Evolutionary conservation across 2,797 vertebrate species (phyloP).

Genomic region (Podarcis siculus): DNA sequence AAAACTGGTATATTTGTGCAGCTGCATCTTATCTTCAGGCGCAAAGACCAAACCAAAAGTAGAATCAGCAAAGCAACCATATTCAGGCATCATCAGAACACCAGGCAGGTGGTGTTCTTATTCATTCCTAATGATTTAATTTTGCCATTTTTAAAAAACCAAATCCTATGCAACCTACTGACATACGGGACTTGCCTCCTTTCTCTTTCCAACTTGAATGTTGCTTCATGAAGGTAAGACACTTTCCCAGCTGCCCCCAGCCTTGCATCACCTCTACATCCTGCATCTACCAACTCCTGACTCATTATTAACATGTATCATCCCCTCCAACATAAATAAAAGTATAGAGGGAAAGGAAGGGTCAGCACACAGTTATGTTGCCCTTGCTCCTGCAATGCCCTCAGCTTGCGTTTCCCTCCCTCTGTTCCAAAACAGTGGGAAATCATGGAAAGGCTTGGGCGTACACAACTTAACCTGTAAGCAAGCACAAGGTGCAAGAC

Average conservation of each 20-base stretch:
- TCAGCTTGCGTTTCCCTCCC: neutral
- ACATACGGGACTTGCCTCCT: neutral
- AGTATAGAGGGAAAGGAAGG: neutral
- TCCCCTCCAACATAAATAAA: neutral
- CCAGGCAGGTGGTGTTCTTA: neutral
- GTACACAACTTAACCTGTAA: neutral
- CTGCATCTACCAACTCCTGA: neutral
- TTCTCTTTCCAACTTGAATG: neutral
- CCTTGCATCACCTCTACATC: neutral
- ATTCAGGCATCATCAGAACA: neutral
- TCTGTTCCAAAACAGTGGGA: neutral
- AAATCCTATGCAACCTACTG: neutral
- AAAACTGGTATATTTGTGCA: neutral
- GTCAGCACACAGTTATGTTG: neutral
- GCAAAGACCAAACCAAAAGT: neutral
- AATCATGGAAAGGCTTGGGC: neutral
- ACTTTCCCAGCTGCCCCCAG: neutral
- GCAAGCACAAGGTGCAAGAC: neutral
- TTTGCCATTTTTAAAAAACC: neutral
- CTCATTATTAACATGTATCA: neutral
- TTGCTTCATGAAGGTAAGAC: neutral
- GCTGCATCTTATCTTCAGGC: neutral
- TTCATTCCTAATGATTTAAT: neutral
- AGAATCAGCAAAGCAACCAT: neutral
- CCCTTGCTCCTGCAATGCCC: no score